phyloP scores from a whole-genome alignment of 2,888 invertebrate genomes.

The Catocala fraxini region DNA sequence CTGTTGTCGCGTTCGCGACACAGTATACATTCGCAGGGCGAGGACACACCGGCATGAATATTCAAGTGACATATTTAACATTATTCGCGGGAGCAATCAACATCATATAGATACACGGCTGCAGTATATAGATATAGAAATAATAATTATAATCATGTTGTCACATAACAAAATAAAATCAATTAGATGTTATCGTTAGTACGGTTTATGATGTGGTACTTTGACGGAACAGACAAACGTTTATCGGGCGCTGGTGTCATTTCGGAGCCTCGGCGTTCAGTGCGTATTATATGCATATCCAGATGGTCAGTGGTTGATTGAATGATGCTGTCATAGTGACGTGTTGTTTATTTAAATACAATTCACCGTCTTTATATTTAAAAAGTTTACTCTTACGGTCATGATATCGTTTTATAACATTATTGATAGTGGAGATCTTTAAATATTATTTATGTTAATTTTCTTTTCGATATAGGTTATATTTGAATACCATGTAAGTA shows the following conservation, averaged over 20 bases:
- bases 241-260: constrained; percentile 11
- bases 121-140: constrained; percentile 1
- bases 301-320: constrained; percentile 28
- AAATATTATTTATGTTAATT: no score
- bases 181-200: neutral
- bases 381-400: no score
- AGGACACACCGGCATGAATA: constrained; percentile 3
- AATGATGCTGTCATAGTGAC: constrained; percentile 28
- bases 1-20: constrained; percentile 5
- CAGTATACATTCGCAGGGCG: constrained; percentile 18
- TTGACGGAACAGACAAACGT: neutral
- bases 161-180: constrained; percentile 12
- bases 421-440: no score
- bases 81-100: constrained; percentile 25
- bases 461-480: no score
- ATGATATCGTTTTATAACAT: no score
- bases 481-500: no score
- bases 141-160: constrained; percentile 10
- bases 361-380: neutral
- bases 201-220: neutral
- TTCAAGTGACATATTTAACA: constrained; percentile 3
- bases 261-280: constrained; percentile 10
- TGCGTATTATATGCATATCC: constrained; percentile 19
- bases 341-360: neutral
- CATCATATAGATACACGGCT: constrained; percentile 8